These are phyloP conservation scores for Trichonephila clavipes DNA, from an alignment of 1,140 invertebrate genomes.

Conservation along the genomic window DNA sequence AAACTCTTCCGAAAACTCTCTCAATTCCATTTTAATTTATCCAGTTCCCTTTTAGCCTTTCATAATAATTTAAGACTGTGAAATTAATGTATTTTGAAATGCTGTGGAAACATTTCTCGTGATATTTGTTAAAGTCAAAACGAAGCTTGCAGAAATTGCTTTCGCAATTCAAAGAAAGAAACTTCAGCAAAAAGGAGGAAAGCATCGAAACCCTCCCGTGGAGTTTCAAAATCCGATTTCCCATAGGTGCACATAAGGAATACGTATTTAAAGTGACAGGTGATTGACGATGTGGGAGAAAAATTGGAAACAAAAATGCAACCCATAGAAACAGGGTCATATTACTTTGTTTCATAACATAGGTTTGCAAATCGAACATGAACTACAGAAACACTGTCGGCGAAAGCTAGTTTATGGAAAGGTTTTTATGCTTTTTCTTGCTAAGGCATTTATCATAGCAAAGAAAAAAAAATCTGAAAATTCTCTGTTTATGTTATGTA, in stretches of 20 bases:
- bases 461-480: neutral
- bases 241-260: neutral
- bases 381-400: neutral
- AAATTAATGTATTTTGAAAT: neutral
- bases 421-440: neutral
- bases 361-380: neutral
- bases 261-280: neutral
- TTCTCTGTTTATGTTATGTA: neutral
- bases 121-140: neutral
- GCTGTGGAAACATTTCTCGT: neutral
- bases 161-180: neutral
- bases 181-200: too few relatives aligned
- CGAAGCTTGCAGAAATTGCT: neutral
- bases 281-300: neutral
- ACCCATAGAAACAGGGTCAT: neutral
- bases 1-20: neutral
- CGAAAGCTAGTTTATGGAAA: neutral
- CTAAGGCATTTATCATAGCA: neutral
- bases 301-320: neutral
- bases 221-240: neutral
- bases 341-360: neutral
- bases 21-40: neutral
- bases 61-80: neutral
- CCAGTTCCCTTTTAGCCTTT: neutral
- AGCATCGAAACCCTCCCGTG: neutral